These are phyloP conservation scores for Plebejus melissa DNA, from an alignment of 2,888 invertebrate species.

Conservation along the genomic window DNA sequence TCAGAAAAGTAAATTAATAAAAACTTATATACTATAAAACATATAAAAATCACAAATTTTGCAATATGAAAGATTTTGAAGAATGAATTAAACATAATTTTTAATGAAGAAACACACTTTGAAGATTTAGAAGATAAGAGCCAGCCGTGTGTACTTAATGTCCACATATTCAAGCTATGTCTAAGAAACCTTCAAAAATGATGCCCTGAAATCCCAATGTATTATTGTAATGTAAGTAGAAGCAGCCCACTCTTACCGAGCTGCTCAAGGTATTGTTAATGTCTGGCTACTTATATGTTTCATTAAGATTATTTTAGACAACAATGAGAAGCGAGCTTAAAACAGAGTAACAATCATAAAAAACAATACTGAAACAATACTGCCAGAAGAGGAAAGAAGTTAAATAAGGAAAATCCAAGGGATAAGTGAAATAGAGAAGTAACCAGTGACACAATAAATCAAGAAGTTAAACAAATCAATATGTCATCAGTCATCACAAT, in stretches of 20 bases:
- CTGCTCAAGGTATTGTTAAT: conserved; percentile 57
- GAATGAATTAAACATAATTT: background rate
- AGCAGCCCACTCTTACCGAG: conserved; percentile 67
- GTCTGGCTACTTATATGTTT: conserved; percentile 51
- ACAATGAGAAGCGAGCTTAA: conserved; percentile 19
- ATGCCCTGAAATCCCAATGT: background rate
- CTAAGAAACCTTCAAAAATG: background rate
- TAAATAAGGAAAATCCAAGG: background rate
- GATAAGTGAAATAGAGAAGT: background rate
- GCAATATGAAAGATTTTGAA: background rate
- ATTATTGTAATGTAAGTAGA: conserved; percentile 57
- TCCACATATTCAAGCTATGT: background rate
- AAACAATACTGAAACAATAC: background rate
- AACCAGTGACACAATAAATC: background rate
- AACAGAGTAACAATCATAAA: background rate
- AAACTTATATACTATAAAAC: background rate
- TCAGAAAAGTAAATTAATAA: background rate
- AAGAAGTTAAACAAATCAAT: background rate
- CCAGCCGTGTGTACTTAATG: background rate
- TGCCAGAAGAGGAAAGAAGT: conserved; percentile 26
- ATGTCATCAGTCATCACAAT: background rate
- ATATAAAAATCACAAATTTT: background rate
- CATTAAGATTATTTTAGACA: conserved; percentile 32
- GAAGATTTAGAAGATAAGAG: background rate
- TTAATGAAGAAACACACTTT: background rate